Percentiles rank a stretch among this genome's conserved stretches.
phyloP scores from a whole-genome alignment of 2,113 vertebrate species.

The Xenopus tropicalis region DNA sequence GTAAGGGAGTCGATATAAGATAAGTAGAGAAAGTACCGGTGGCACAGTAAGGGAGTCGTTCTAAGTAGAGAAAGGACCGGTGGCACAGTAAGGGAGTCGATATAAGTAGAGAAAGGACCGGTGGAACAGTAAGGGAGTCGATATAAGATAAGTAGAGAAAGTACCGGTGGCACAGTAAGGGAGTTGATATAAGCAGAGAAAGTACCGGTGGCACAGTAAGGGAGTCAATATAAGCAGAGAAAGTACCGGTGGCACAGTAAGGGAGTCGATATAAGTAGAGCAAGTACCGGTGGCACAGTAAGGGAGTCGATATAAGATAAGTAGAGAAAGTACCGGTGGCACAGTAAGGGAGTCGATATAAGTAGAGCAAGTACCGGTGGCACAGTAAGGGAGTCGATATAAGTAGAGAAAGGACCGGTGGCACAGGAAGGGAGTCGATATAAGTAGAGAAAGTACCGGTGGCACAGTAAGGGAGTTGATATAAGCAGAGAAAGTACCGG shows the following conservation, averaged over 20 bases:
- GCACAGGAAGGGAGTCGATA: neutral
- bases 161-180: neutral
- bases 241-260: neutral
- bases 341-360: too few relatives aligned
- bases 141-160: too few relatives aligned
- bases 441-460: neutral
- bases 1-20: neutral
- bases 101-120: neutral
- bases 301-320: neutral
- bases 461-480: too few relatives aligned
- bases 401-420: neutral
- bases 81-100: too few relatives aligned
- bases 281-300: neutral
- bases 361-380: neutral
- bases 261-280: neutral
- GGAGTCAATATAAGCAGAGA: too few relatives aligned
- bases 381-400: neutral
- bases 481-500: neutral
- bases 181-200: neutral
- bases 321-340: neutral
- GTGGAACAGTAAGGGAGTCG: neutral
- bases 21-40: too few relatives aligned
- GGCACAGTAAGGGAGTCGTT: neutral
- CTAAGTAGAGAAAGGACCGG: neutral
- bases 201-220: too few relatives aligned